Conservation (phyloP, 2,888 invertebrate genomes). For the Morpho helenor region DNA sequence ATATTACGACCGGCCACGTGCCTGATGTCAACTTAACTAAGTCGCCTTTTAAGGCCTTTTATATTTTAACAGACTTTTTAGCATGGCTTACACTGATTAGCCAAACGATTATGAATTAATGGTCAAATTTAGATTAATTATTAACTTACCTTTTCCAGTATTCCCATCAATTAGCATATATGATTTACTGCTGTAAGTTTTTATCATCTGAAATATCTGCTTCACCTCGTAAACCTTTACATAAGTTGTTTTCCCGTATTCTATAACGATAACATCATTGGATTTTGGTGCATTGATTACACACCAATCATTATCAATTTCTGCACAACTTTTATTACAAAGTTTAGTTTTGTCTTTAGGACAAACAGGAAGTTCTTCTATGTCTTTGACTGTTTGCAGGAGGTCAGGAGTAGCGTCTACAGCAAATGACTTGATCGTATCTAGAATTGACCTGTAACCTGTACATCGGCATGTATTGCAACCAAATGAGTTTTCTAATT, state of each 20-base stretch:
- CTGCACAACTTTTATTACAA: slow-evolving; percentile 53
- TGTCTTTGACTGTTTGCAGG: slow-evolving; percentile 64
- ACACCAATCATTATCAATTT: slow-evolving; percentile 51
- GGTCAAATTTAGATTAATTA: too few relatives aligned
- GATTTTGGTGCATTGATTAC: slow-evolving; percentile 32
- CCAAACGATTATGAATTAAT: too few relatives aligned
- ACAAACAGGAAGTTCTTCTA: slow-evolving; percentile 55
- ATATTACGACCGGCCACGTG: too few relatives aligned
- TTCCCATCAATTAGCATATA: slow-evolving; percentile 83
- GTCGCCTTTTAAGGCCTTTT: too few relatives aligned
- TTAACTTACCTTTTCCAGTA: slow-evolving; percentile 82
- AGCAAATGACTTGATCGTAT: slow-evolving; percentile 86
- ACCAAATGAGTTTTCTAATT: slow-evolving; percentile 86
- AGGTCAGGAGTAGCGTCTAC: slow-evolving; percentile 76
- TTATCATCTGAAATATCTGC: slow-evolving; percentile 69
- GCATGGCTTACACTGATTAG: too few relatives aligned
- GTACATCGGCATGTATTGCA: slow-evolving; percentile 90
- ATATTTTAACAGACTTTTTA: too few relatives aligned
- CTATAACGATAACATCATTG: slow-evolving; percentile 56
- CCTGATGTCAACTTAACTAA: too few relatives aligned
- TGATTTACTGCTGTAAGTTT: slow-evolving; percentile 54
- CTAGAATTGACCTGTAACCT: slow-evolving; percentile 87
- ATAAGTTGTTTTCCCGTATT: slow-evolving; percentile 67
- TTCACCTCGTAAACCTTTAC: slow-evolving; percentile 65
- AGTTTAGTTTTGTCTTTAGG: slow-evolving; percentile 32